Base-by-base conservation (phyloP, 2,888 invertebrate species). In the Thera britannica region DNA sequence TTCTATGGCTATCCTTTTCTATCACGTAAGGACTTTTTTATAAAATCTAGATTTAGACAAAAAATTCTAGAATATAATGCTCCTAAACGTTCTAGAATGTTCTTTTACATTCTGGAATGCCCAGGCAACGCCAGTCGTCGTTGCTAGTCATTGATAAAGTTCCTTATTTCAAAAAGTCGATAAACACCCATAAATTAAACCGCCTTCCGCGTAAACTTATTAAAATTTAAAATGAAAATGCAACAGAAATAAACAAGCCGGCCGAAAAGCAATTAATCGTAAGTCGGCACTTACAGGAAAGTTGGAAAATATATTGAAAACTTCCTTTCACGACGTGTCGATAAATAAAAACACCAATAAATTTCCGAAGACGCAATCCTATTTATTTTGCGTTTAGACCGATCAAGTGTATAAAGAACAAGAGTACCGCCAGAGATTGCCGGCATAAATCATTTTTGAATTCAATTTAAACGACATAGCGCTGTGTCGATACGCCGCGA, bases 381-480 rank as follows among this genome's bases (percentile, higher is more conserved):
- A 83, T 86, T 86, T 86, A 85, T 87, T 86, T 88, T 87, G 84
- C 83, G 83, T 86, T 85, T 81, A 82, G 82, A 84, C 79, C 87
- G 84, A 85, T 88, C 85, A 85, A 87, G 83, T 86, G 87, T 86
- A 83, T 79, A 88, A 87, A 87, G 88, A 85, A 83, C 80, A 78
- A 79, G 82, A 86, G 85, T 84, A 86, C 86, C 82, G 84, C 80
- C 82, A 84, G 86, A 86, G 86, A 90, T 89, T 90, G 90, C 90
- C 84, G 85, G 84, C 84, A 87, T 90, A 90, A 92, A 92, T 92
- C 91, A 91, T 91, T 87, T 88, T 92, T 89, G 90, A 91, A 92
- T 92, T 91, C 89, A 90, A 91, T 92, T 90, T 92, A 88, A 90
- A 88, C 87, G 89, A 88, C 90, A 89, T 85, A 83, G 82, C 83